Percentiles rank a stretch among this genome's conserved stretches.
These are phyloP conservation scores for Pseudotriccus pelzelni DNA, from an alignment of 2,797 vertebrate genomes.

Conservation along the genomic window DNA sequence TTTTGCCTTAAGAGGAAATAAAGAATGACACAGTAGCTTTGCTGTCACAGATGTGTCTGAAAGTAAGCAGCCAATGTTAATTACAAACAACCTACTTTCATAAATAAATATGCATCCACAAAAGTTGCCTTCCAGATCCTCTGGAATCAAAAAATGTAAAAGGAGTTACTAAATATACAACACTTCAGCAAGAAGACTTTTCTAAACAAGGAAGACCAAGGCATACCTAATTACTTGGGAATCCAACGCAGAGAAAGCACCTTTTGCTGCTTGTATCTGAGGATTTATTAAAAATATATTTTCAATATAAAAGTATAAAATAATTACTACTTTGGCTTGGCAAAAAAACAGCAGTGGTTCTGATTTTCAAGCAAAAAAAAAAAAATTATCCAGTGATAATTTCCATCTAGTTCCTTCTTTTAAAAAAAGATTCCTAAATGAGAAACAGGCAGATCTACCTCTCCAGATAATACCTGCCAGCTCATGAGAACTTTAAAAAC, in stretches of 20 bases:
- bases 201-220: slow-evolving; percentile 44
- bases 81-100: slow-evolving; percentile 13
- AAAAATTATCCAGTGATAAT: slow-evolving; percentile 46
- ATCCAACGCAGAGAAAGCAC: slow-evolving; percentile 43
- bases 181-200: slow-evolving; percentile 12
- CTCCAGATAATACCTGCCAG: neutral
- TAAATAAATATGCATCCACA: slow-evolving; percentile 30
- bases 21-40: neutral
- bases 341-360: slow-evolving; percentile 44
- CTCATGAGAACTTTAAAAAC: slow-evolving; percentile 21
- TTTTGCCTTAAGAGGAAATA: neutral
- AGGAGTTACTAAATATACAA: slow-evolving; percentile 15
- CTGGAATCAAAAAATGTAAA: neutral
- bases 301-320: slow-evolving; percentile 68
- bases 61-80: slow-evolving; percentile 6
- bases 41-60: neutral
- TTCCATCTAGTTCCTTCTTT: slow-evolving; percentile 35
- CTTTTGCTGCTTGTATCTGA: slow-evolving; percentile 48
- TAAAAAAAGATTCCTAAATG: slow-evolving; percentile 17
- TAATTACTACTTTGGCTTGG: slow-evolving; percentile 45
- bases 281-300: slow-evolving; percentile 56
- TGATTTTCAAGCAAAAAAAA: slow-evolving; percentile 46
- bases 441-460: slow-evolving; percentile 24
- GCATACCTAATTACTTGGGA: slow-evolving; percentile 65
- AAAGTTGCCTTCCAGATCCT: slow-evolving; percentile 9